Evolutionary conservation across 2,888 invertebrate species (phyloP).

Genomic region (Drosophila conformis): DNA sequence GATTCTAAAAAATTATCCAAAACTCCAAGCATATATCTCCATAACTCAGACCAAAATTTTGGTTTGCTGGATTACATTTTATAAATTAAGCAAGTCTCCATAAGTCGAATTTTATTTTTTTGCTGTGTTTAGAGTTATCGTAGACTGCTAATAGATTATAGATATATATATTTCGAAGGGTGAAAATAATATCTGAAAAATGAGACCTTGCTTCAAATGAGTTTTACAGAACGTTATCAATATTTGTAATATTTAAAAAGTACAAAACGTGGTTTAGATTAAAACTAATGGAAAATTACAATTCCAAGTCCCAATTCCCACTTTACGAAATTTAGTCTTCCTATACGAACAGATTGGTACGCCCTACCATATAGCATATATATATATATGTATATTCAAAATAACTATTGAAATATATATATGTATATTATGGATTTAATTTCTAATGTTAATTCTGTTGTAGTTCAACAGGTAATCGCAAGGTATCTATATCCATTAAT

Average conservation of each 20-base stretch:
- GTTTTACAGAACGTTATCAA: not conserved
- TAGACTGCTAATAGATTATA: not conserved
- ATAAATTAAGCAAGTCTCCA: not conserved
- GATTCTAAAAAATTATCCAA: not conserved
- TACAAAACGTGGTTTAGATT: not conserved
- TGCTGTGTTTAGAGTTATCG: not conserved
- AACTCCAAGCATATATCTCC: not conserved
- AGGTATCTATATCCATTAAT: not conserved
- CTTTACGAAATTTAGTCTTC: accelerated
- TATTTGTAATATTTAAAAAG: not conserved
- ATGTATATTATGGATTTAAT: not conserved
- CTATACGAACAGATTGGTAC: not conserved
- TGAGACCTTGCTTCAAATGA: not conserved
- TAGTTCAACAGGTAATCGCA: not conserved
- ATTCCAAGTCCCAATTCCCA: accelerated
- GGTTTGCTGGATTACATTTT: not conserved
- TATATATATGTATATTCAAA: not conserved
- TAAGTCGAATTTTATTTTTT: not conserved
- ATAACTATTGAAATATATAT: not conserved
- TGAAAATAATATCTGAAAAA: not conserved
- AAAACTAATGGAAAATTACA: not conserved
- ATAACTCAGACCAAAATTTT: not conserved
- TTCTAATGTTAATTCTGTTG: not conserved
- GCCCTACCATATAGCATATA: not conserved
- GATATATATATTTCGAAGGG: not conserved